A percentile compares a stretch with the other conserved stretches of the same genome.
These are phyloP conservation scores for Nanger granti DNA, from an alignment of 2,113 vertebrate species.

Conservation along the genomic window DNA sequence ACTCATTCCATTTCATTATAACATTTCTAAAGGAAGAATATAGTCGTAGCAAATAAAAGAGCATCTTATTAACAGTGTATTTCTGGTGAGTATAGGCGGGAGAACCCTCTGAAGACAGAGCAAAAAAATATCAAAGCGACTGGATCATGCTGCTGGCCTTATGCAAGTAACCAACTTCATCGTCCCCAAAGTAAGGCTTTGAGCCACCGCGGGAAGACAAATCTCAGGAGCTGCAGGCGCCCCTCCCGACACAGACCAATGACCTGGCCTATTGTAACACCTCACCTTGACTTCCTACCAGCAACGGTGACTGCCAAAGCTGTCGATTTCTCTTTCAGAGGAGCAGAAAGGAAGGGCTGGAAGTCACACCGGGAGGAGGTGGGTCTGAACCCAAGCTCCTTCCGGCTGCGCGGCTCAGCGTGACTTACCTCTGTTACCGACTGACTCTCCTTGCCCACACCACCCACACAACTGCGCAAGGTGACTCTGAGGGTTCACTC, in stretches of 20 bases:
- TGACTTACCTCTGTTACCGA: neutral
- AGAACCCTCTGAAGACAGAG: neutral
- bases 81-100: neutral
- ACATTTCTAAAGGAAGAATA: neutral
- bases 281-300: neutral
- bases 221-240: neutral
- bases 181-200: neutral
- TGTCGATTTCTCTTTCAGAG: neutral
- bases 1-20: neutral
- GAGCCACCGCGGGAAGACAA: neutral
- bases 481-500: neutral
- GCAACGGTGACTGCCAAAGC: neutral
- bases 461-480: neutral
- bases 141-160: too few relatives aligned
- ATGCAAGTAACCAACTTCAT: neutral
- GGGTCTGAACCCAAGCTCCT: neutral
- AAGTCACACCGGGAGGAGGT: neutral
- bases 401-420: neutral
- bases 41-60: neutral
- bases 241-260: neutral
- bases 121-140: neutral
- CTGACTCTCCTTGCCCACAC: neutral
- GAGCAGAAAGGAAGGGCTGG: neutral
- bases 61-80: neutral
- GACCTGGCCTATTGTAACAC: fast-evolving